Evolutionary conservation across 2,888 invertebrate species (phyloP).

Genomic region (Poecilus cupreus): DNA sequence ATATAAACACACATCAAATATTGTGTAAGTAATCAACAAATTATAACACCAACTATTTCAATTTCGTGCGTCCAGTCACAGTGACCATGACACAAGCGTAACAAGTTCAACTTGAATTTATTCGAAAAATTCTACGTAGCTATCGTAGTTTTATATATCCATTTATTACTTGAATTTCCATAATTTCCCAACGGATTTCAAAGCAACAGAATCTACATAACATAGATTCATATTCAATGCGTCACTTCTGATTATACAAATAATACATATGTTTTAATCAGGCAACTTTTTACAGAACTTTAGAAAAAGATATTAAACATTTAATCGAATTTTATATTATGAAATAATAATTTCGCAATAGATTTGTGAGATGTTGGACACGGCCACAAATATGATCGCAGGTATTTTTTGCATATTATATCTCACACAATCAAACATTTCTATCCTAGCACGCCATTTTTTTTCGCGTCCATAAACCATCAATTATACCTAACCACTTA

Average conservation of each 20-base stretch:
- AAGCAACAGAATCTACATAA: slow-evolving; percentile 26
- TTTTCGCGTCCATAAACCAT: too few relatives aligned
- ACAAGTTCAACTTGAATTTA: slow-evolving; percentile 7
- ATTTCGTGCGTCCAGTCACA: not conserved
- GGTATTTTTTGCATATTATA: too few relatives aligned
- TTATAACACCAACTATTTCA: too few relatives aligned
- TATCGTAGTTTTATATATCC: slow-evolving; percentile 38
- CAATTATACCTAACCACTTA: too few relatives aligned
- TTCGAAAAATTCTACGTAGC: slow-evolving; percentile 24
- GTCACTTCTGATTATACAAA: slow-evolving; percentile 22
- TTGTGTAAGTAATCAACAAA: too few relatives aligned
- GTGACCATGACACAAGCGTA: slow-evolving; percentile 1
- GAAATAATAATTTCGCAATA: too few relatives aligned
- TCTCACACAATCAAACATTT: too few relatives aligned
- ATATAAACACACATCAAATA: not conserved
- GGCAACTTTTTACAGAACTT: not conserved
- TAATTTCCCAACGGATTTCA: slow-evolving; percentile 34
- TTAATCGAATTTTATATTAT: too few relatives aligned
- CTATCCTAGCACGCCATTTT: too few relatives aligned
- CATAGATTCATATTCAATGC: slow-evolving; percentile 17
- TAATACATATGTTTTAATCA: not conserved
- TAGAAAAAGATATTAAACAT: not conserved
- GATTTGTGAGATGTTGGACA: too few relatives aligned
- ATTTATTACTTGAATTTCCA: slow-evolving; percentile 36
- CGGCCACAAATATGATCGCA: too few relatives aligned